A percentile compares a stretch with the other conserved stretches of the same genome.
Conservation (phyloP, 2,888 invertebrate genomes). For the Phalera bucephala region DNA sequence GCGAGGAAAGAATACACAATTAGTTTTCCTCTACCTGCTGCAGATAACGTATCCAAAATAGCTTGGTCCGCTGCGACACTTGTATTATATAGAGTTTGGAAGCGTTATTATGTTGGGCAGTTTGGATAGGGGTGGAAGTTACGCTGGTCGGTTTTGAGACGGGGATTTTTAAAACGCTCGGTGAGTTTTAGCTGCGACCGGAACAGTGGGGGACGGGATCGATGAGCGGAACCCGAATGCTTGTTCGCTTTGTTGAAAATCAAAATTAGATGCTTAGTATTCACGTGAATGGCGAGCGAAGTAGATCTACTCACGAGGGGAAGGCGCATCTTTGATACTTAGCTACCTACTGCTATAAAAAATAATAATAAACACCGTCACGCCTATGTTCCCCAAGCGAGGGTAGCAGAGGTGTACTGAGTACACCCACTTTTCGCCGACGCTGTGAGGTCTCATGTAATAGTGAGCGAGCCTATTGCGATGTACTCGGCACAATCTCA, state of each 20-base stretch:
- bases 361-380: too few relatives aligned
- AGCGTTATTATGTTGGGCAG: slow-evolving; percentile 34
- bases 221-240: slow-evolving; percentile 66
- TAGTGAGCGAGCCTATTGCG: too few relatives aligned
- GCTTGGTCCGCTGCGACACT: slow-evolving; percentile 46
- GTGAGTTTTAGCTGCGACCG: slow-evolving; percentile 71
- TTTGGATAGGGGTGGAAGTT: slow-evolving; percentile 40
- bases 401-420: too few relatives aligned
- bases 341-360: slow-evolving; percentile 1
- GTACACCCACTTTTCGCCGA: too few relatives aligned
- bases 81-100: slow-evolving; percentile 25
- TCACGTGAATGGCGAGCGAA: slow-evolving; percentile 52
- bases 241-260: slow-evolving; percentile 76
- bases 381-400: too few relatives aligned
- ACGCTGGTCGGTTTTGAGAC: slow-evolving; percentile 59
- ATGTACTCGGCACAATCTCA: too few relatives aligned
- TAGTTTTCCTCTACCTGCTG: slow-evolving; percentile 80
- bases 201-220: slow-evolving; percentile 74
- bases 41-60: slow-evolving; percentile 70
- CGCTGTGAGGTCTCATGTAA: too few relatives aligned
- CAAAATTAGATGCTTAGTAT: slow-evolving; percentile 78
- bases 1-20: slow-evolving; percentile 83
- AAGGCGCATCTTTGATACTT: slow-evolving; percentile 17
- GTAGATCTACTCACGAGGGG: slow-evolving; percentile 36
- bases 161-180: slow-evolving; percentile 74